Evolutionary conservation across 2,888 invertebrate species (phyloP).

Genomic region (Athalia cordata): DNA sequence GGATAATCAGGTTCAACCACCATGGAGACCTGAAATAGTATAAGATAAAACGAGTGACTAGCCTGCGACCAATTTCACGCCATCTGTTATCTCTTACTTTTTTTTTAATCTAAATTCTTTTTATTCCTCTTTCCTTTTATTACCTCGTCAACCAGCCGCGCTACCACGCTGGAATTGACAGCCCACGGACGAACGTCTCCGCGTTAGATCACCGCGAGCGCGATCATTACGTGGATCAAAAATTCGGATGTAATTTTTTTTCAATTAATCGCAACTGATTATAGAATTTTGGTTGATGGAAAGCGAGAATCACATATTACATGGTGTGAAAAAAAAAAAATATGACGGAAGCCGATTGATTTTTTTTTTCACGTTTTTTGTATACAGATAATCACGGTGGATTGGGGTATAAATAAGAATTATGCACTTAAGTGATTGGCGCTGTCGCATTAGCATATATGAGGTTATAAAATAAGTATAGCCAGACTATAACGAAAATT

Average conservation of each 20-base stretch:
- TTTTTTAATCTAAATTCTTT: conserved; percentile 17
- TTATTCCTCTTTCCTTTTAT: conserved; percentile 17
- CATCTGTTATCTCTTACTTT: conserved; percentile 48
- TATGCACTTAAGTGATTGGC: conserved; percentile 9
- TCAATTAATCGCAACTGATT: too few relatives aligned
- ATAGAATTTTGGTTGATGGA: too few relatives aligned
- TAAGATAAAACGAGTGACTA: conserved; percentile 53
- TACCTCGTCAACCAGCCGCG: neutral
- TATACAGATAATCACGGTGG: neutral
- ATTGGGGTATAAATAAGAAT: conserved; percentile 33
- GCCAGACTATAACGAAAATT: conserved; percentile 2
- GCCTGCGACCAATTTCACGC: conserved; percentile 62
- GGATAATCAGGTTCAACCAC: conserved; percentile 43
- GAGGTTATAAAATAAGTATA: conserved; percentile 22
- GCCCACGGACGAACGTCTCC: too few relatives aligned
- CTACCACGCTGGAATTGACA: too few relatives aligned
- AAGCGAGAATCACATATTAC: too few relatives aligned
- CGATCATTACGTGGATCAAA: too few relatives aligned
- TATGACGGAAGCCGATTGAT: too few relatives aligned
- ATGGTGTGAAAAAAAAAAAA: too few relatives aligned
- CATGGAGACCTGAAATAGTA: conserved; percentile 47
- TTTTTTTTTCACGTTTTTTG: too few relatives aligned
- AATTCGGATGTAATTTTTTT: too few relatives aligned
- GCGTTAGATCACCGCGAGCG: too few relatives aligned
- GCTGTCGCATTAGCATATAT: conserved; percentile 28